Evolutionary conservation across 2,797 vertebrate genomes (phyloP).

Genomic region (Poecilia picta): DNA sequence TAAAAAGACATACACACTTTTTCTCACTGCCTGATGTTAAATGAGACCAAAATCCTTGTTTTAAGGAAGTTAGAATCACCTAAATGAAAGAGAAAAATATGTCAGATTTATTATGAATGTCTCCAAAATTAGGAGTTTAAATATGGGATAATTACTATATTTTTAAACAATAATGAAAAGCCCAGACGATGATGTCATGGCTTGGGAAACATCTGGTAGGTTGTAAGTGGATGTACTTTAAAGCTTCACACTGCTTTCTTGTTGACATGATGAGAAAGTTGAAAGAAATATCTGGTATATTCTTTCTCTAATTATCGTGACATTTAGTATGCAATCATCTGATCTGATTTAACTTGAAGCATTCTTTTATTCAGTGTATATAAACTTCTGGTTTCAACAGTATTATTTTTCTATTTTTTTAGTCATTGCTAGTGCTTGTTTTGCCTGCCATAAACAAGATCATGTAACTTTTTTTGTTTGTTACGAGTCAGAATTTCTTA

Average conservation of each 20-base stretch:
- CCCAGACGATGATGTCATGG: neutral
- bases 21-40: neutral
- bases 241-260: neutral
- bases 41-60: neutral
- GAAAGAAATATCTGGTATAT: neutral
- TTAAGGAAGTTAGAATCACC: neutral
- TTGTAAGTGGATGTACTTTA: neutral
- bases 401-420: neutral
- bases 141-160: neutral
- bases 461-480: constrained; percentile 10
- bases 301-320: too few relatives aligned
- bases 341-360: neutral
- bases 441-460: constrained; percentile 17
- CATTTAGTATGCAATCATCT: neutral
- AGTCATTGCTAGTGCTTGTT: constrained; percentile 39
- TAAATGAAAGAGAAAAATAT: neutral
- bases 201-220: neutral
- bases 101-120: neutral
- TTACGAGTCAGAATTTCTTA: constrained; percentile 16
- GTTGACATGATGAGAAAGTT: neutral
- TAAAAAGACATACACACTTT: neutral
- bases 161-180: neutral
- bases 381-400: neutral
- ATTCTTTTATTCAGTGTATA: neutral
- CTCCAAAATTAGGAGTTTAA: neutral